These are phyloP conservation scores for Pachypsylla venusta DNA, from an alignment of 1,140 invertebrate species.

Conservation along the genomic window DNA sequence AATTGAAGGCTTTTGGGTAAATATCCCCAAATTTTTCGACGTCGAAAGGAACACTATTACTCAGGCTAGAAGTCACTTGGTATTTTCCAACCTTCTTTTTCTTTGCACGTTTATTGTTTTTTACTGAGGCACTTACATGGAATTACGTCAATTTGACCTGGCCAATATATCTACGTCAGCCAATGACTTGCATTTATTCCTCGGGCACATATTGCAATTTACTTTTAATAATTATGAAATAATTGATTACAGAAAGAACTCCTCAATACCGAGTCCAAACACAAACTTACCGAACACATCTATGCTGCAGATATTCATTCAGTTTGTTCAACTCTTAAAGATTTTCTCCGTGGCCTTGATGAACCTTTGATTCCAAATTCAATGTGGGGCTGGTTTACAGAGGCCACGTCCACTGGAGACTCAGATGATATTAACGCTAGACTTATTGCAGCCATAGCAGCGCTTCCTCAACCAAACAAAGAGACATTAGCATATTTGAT, in stretches of 20 bases:
- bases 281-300: background rate
- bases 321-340: conserved; percentile 70
- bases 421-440: conserved; percentile 38
- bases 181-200: too few species aligned
- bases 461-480: conserved; percentile 66
- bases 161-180: too few species aligned
- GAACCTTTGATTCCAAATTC: conserved; percentile 67
- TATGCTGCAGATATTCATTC: conserved; percentile 50
- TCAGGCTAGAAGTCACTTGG: too few species aligned
- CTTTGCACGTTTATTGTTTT: too few species aligned
- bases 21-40: too few species aligned
- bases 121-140: too few species aligned
- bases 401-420: conserved; percentile 35
- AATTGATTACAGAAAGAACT: conserved; percentile 2
- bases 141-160: too few species aligned
- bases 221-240: too few species aligned
- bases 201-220: too few species aligned
- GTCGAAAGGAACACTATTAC: too few species aligned
- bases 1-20: too few species aligned
- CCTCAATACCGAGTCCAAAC: background rate
- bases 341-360: conserved; percentile 62
- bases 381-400: conserved; percentile 59
- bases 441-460: conserved; percentile 49
- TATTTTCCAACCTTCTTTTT: too few species aligned
- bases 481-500: conserved; percentile 76